phyloP scores from a whole-genome alignment of 2,888 invertebrate species.

The Hirtodrosophila cameraria region DNA sequence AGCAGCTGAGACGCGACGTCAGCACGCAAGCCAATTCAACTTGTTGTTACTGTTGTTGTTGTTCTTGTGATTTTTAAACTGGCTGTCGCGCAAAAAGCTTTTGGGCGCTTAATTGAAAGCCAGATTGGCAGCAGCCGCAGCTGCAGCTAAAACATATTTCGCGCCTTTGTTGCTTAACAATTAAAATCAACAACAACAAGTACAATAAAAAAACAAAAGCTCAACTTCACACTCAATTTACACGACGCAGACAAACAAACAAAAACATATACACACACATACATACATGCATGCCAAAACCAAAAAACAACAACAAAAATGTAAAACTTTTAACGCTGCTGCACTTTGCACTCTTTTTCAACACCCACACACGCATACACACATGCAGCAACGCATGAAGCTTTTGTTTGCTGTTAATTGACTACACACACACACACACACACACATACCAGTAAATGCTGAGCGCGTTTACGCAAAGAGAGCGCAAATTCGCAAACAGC shows the following conservation, averaged over 20 bases:
- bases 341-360: slow-evolving; percentile 42
- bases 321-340: slow-evolving; percentile 53
- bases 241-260: slow-evolving; percentile 66
- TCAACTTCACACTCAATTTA: slow-evolving; percentile 77
- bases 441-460: no score
- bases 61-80: slow-evolving; percentile 7
- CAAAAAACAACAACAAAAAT: slow-evolving; percentile 50
- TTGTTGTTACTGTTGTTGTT: slow-evolving; percentile 27
- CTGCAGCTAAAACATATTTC: slow-evolving; percentile 72
- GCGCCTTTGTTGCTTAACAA: slow-evolving; percentile 77
- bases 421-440: slow-evolving; percentile 55
- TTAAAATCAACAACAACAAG: slow-evolving; percentile 66
- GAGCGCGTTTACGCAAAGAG: slow-evolving; percentile 1
- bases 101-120: slow-evolving; percentile 65
- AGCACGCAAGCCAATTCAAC: slow-evolving; percentile 62
- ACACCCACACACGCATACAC: slow-evolving; percentile 15
- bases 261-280: slow-evolving; percentile 20
- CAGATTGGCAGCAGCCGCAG: slow-evolving; percentile 41
- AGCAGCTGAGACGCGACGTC: slow-evolving; percentile 41
- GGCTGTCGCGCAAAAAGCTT: slow-evolving; percentile 24
- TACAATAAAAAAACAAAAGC: slow-evolving; percentile 65
- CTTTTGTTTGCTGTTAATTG: slow-evolving; percentile 75
- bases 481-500: slow-evolving; percentile 37
- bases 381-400: slow-evolving; percentile 28
- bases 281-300: slow-evolving; percentile 27